These are phyloP conservation scores for Cosmia trapezina DNA, from an alignment of 2,888 invertebrate species.

Conservation along the genomic window DNA sequence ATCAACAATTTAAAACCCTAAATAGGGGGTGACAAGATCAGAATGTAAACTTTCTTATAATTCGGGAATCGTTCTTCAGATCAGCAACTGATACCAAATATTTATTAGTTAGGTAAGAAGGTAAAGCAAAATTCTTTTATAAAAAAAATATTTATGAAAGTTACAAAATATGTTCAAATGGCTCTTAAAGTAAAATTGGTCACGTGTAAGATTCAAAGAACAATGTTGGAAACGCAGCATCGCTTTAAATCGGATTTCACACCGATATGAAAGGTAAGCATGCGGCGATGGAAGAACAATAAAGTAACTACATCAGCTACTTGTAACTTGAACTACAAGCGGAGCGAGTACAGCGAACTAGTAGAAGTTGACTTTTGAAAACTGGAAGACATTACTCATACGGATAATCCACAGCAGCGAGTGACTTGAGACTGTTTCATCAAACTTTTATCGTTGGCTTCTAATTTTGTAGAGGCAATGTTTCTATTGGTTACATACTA, in stretches of 20 bases:
- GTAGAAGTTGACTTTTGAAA: conserved; percentile 19
- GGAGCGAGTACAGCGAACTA: conserved; percentile 2
- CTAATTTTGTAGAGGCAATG: background rate
- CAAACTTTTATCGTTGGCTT: conserved; percentile 19
- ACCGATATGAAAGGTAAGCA: conserved; percentile 35
- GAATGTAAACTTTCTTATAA: too few species aligned
- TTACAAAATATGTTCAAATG: background rate
- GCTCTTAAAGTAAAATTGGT: background rate
- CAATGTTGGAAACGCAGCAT: background rate
- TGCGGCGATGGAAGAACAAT: conserved; percentile 47
- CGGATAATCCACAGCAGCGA: conserved; percentile 7
- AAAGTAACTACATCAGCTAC: conserved; percentile 26
- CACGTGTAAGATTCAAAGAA: background rate
- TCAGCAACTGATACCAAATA: too few species aligned
- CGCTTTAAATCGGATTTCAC: conserved; percentile 16
- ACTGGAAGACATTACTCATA: conserved; percentile 29
- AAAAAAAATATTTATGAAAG: too few species aligned
- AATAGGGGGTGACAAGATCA: too few species aligned
- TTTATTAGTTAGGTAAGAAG: too few species aligned
- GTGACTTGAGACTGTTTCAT: conserved; percentile 13
- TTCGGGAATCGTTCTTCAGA: too few species aligned
- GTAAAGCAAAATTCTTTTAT: too few species aligned
- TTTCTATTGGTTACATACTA: background rate
- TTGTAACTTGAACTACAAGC: conserved; percentile 9
- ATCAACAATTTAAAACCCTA: too few species aligned